Base-by-base conservation (phyloP, 2,888 invertebrate species). In the Melikaiella ostensackeni region DNA sequence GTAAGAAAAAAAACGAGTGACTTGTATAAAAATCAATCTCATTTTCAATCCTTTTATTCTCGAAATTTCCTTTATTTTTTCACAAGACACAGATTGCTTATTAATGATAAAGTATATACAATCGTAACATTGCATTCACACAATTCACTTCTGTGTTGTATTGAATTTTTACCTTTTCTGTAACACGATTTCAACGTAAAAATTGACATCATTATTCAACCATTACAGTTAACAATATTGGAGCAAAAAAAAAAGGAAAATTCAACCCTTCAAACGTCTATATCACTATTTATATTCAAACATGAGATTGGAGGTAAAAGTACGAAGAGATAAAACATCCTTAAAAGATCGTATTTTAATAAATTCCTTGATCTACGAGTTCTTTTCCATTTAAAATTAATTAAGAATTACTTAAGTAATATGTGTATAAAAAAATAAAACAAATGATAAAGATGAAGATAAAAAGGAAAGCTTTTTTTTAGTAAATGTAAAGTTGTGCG, bases 151-250 rank as follows among this genome's bases (percentile, higher is more conserved):
- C 50, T 70, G 70, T 50, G 70, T 50, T 30, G n/a, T 50, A 70
- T 70, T 70, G n/a, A 70, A 50, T 70, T 30, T 66, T 50, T 50
- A n/a, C 30, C 27, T 70, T 70, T 70, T 66, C 27, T 21, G 46
- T 66, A 70, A 70, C 70, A 70, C 30, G 50, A 70, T 70, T 50
- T 70, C 30, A 70, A 70, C 50, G 70, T 50, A n/a, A 70, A 70
- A 70, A 70, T 16, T 66, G 66, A 42, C 66, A 42, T 46, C 57
- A 57, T 57, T 8, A 66, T 66, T 63, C 38, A 66, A 66, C 24
- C 42, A 66, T 42, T 66, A 66, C 46, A 66, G 30, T 50, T 30
- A 50, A 70, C 70, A 70, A 70, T 70, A 33, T 30, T 70, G 46
- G n/a, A 70, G 50, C 30, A 70, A 70, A 70, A 70, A 24, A 46